phyloP scores from a whole-genome alignment of 2,888 invertebrate species.

The Antheraea yamamai region DNA sequence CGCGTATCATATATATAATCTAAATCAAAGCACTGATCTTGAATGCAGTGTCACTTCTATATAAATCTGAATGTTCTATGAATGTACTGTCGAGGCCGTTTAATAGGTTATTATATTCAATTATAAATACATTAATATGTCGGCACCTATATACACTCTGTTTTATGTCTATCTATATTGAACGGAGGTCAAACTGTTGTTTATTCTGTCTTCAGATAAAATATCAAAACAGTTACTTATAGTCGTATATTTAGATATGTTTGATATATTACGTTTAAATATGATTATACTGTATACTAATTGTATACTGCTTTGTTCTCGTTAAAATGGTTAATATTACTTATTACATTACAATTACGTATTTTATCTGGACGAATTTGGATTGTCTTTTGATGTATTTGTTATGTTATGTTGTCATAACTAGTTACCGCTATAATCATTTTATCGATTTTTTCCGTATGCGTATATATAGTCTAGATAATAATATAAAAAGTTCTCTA shows the following conservation, averaged over 20 bases:
- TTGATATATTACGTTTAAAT: background rate
- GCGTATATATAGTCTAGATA: too few species aligned
- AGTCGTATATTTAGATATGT: conserved; percentile 16
- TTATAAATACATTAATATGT: conserved; percentile 64
- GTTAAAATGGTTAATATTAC: too few species aligned
- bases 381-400: too few species aligned
- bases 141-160: conserved; percentile 49
- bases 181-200: conserved; percentile 54
- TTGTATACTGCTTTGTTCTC: too few species aligned
- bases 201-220: conserved; percentile 50
- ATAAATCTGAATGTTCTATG: conserved; percentile 30
- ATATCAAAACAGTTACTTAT: conserved; percentile 43
- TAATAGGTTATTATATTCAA: conserved; percentile 48
- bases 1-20: background rate
- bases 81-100: conserved; percentile 38
- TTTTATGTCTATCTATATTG: conserved; percentile 48
- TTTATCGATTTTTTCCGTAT: too few species aligned
- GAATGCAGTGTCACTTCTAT: conserved; percentile 21
- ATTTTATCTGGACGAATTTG: too few species aligned
- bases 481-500: too few species aligned
- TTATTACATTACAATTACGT: too few species aligned
- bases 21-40: background rate
- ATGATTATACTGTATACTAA: background rate
- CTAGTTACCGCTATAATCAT: too few species aligned
- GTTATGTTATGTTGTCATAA: too few species aligned